Evolutionary conservation across 1,140 invertebrate genomes (phyloP), one percentile per base, ranked within the genome.

Genomic region (Chironomus striatipennis): DNA sequence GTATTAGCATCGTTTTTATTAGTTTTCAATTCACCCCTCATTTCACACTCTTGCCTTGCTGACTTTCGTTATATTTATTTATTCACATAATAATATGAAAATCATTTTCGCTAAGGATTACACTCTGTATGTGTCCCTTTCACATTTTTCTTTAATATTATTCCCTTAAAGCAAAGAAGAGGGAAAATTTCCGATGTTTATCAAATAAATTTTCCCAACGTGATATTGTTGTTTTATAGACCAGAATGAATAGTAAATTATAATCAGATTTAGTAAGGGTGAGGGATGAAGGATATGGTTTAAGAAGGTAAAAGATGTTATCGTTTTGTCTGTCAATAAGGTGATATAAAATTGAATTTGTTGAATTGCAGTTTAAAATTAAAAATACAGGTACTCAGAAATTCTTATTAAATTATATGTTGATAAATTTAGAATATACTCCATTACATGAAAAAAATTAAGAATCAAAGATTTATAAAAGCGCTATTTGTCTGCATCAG

Each of bases 211-310:
- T 70, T 70, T 70, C 65, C 65, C 65, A 70, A 70, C 65, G 20
- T 70, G 65, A 70, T 70, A 70, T 70, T 70, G 65, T 70, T 70
- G 65, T 70, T 70, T 70, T 70, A 70, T 70, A 70, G 17, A 70
- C 65, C 17, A 70, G 65, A 70, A 70, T 70, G 65, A 70, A 70
- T 70, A 70, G 65, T 70, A 70, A 70, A 70, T 70, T 70, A 70
- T 70, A 70, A 70, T 70, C 65, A 21, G 65, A 70, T 70, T 70
- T 57, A 5, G 5, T 12, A 12, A 15, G 17, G 9, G 65, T 7
- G 65, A 70, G 65, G 65, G 18, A 34, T 70, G 65, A 70, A 70
- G 7, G 17, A 20, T 70, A 20, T 70, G 8, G 5, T 57, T 12
- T 8, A 57, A 57, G 47, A 57, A 57, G 47, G 1, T 7, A 57